Evolutionary conservation across 2,888 invertebrate genomes (phyloP).

Genomic region (Synergus gifuensis): DNA sequence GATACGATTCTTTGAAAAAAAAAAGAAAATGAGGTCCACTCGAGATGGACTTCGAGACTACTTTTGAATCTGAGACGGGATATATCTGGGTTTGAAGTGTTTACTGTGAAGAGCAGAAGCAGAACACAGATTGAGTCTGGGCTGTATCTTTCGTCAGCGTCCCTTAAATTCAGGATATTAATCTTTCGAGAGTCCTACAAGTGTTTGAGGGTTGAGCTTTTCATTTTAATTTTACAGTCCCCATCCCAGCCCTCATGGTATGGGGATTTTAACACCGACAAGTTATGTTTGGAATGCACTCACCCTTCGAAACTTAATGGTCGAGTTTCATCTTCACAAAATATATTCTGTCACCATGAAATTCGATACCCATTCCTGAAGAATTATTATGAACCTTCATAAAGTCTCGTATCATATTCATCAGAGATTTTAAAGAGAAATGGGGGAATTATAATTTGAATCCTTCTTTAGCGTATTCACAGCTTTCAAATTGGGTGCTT

Average conservation of each 20-base stretch:
- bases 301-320: conserved; percentile 6
- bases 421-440: not conserved
- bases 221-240: not conserved
- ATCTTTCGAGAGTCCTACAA: conserved; percentile 49
- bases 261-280: not conserved
- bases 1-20: conserved; percentile 9
- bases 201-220: conserved; percentile 44
- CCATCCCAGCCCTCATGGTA: not conserved
- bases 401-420: not conserved
- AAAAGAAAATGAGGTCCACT: conserved; percentile 1
- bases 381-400: not conserved
- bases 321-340: conserved; percentile 16
- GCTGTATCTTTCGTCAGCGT: conserved; percentile 41
- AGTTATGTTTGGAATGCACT: conserved; percentile 22
- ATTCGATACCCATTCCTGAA: conserved; percentile 1
- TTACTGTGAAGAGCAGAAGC: conserved; percentile 19
- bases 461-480: not conserved
- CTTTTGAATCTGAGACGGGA: not conserved
- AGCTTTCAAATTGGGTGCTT: not conserved
- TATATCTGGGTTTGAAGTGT: conserved; percentile 42
- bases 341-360: conserved; percentile 16
- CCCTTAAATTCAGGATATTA: conserved; percentile 45
- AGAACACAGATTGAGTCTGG: conserved; percentile 8
- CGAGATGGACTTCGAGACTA: not conserved
- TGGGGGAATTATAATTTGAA: not conserved